Evolutionary conservation across 2,113 vertebrate genomes (phyloP), one percentile per base, ranked within the genome.

Genomic region (Condylura cristata): DNA sequence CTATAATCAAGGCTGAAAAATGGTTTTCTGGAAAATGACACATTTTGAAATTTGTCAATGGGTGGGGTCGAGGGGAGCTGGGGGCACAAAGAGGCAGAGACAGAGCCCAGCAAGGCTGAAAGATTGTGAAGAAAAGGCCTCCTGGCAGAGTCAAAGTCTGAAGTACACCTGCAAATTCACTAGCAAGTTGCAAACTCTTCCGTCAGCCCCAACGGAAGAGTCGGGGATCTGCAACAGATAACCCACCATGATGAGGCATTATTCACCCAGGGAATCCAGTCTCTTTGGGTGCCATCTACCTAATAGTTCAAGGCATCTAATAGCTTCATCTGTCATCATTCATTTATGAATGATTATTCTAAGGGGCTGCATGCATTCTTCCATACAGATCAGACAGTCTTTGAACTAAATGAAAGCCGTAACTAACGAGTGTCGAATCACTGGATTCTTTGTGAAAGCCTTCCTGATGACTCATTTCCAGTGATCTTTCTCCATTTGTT

Each of bases 11-110:
- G 79, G 96, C 95, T 82, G 8, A 88, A 85, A 70, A 78, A 80
- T 70, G 86, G 83, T 91, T 97, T 96, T 93, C 96, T 91, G 85
- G 93, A 96, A 95, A 97, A 86, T 66, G 46, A 91, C 75, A 90
- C 78, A 56, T 95, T 89, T 85, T 60, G 78, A 97, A 94, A 92
- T 91, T 46, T 72, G 88, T 91, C 65, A 79, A 63, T 2, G 26
- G 60, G 28, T 4, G 30, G 28, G 60, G 56, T 20, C 26, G 68
- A 11, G 39, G 37, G 20, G 68, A 41, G 39, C 37, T 5, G 28
- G 22, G 37, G 37, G 65, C 44, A 2, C 8, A 18, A 75, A 63
- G 56, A 44, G 91, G 61, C 10, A 85, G 65, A 66, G 22, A 39
- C 60, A 41, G 80, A 86, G 90, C 39, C 89, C 11, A 86, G 51